Percentiles rank a stretch among this genome's conserved stretches.
These are phyloP conservation scores for Acestrorhynchus altus DNA, from an alignment of 2,797 vertebrate species.

Conservation along the genomic window DNA sequence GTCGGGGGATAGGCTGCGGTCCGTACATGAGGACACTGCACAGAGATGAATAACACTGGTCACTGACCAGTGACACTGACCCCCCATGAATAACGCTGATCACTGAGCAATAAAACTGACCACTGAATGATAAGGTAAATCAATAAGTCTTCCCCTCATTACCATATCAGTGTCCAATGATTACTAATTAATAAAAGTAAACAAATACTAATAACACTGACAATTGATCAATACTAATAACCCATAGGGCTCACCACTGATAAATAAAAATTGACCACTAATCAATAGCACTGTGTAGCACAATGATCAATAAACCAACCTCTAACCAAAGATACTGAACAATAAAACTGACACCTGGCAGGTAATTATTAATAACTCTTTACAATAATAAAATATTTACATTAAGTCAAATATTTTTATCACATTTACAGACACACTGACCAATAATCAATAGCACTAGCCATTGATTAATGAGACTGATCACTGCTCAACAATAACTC, in stretches of 20 bases:
- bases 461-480: neutral
- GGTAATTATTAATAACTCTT: too few relatives aligned
- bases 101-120: too few relatives aligned
- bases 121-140: neutral
- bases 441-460: neutral
- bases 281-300: too few relatives aligned
- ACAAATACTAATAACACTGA: neutral
- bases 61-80: neutral
- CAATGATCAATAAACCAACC: too few relatives aligned
- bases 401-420: too few relatives aligned
- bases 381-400: too few relatives aligned
- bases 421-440: too few relatives aligned
- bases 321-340: too few relatives aligned
- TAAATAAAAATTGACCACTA: too few relatives aligned
- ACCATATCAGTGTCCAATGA: neutral
- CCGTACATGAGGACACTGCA: conserved; percentile 95
- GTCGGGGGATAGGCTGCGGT: conserved; percentile 96
- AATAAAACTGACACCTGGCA: too few relatives aligned
- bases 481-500: neutral
- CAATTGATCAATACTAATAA: neutral
- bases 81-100: neutral
- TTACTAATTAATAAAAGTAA: too few relatives aligned
- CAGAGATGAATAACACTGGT: conserved; percentile 17
- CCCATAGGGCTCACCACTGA: too few relatives aligned
- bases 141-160: neutral